These are phyloP conservation scores for Apodemia duryi DNA, from an alignment of 2,888 invertebrate species.

Conservation along the genomic window DNA sequence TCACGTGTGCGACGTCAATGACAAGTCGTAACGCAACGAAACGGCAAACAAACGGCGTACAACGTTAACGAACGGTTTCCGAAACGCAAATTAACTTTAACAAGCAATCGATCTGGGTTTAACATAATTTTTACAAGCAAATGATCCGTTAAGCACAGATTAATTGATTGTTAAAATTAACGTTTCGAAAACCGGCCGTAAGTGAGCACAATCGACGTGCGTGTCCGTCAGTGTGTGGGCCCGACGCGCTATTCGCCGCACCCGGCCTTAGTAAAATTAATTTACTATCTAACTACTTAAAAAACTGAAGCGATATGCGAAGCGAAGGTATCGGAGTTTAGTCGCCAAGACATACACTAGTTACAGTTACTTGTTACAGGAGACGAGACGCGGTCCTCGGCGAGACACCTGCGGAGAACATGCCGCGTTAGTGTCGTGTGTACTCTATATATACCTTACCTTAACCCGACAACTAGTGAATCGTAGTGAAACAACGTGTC, in stretches of 20 bases:
- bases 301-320: conserved; percentile 48
- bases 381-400: conserved; percentile 16
- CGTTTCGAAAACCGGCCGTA: too few species aligned
- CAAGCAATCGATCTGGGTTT: too few species aligned
- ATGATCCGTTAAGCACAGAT: too few species aligned
- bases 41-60: background rate
- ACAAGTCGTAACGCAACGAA: background rate
- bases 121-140: too few species aligned
- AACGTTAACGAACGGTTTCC: background rate
- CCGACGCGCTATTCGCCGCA: background rate
- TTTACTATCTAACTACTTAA: conserved; percentile 65
- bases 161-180: too few species aligned
- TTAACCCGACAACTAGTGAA: too few species aligned
- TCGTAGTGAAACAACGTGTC: too few species aligned
- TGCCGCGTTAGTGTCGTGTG: background rate
- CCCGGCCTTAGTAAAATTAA: conserved; percentile 41
- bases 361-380: conserved; percentile 20
- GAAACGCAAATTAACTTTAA: too few species aligned
- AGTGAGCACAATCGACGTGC: background rate
- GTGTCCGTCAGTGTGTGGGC: too few species aligned
- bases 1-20: background rate
- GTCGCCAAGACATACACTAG: conserved; percentile 19
- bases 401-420: conserved; percentile 28
- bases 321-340: conserved; percentile 35
- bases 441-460: too few species aligned